Base-by-base conservation (phyloP, 2,888 invertebrate genomes). In the Parthenolecanium corni region DNA sequence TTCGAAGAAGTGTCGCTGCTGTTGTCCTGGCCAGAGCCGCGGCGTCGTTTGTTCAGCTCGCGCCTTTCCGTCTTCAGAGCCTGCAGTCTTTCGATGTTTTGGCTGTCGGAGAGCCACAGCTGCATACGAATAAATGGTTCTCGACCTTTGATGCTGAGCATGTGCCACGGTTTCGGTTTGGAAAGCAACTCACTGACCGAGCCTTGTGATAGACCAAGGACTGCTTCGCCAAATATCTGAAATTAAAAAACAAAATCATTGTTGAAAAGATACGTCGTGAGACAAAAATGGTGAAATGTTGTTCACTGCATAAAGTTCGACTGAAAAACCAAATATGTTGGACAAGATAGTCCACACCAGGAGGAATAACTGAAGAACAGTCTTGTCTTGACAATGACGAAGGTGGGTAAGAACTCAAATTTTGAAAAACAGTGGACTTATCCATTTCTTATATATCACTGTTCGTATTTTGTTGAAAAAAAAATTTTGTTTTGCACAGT, bases 131-230 rank as follows among this genome's bases (percentile, higher is more conserved):
- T 92, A 75, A 94, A 94, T 0, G 94, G 93, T 72, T 97, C 97
- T 31, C 96, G 80, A 0, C 97, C 97, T 74, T 96, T 96, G 73
- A 95, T 93, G 72, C 94, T 95, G 62, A 97, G 80, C 94, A 96
- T 94, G 73, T 94, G 94, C 96, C 97, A 97, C 0, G 96, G 96
- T 72, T 97, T 97, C 3, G 97, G 97, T 74, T 96, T 96, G 66
- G 95, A 94, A 6, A 98, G 79, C 66, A 98, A 78, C 75, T 98
- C 98, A 71, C 94, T 95, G 12, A 96, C 96, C 2, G 96, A 93
- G 12, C 93, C 96, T 75, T 97, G 96, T 0, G 94, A 94, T 25
- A 97, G 78, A 0, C 95, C 96, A 14, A 98, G 79, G 3, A 98
- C 95, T 0, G 93, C 94, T 76, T 98, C 97, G 11, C 97, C 98